Evolutionary conservation across 2,797 vertebrate species (phyloP), one percentile per base, ranked within the genome.

Genomic region (Anabacerthia variegaticeps): DNA sequence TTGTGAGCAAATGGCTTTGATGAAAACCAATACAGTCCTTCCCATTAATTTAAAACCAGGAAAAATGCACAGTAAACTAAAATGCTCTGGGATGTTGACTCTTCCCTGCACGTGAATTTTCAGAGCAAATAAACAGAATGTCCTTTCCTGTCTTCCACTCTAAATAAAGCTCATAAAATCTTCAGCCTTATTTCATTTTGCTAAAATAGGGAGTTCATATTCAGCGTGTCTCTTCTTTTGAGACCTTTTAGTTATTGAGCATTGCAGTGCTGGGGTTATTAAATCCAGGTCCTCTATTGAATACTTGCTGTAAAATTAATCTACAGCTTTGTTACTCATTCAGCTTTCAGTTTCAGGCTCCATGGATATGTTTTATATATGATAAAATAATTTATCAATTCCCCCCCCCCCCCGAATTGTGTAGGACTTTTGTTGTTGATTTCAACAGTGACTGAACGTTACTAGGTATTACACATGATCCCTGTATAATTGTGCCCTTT

Each of bases 221-320:
- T 92, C 71, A 61, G 30, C 36, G 34, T 0, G 0, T 82, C 34
- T 85, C 52, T 82, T 28, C 55, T 94, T 81, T 59, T 78, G 89
- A 89, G 89, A 89, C 80, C 67, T 93, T 82, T 90, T 62, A 62
- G 36, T 75, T 89, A 66, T 37, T 58, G 39, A 76, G 5, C 72
- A 69, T 76, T 79, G 44, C 32, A 63, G 44, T 69, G 68, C 77
- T 77, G 24, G 44, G 83, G 78, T 81, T 89, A 61, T 94, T 88
- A 95, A 95, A 93, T 89, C 23, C 67, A 72, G 43, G 30, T 52
- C 16, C 18, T 85, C 19, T 72, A 7, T 12, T 77, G 58, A 81
- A 77, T 82, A 52, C 15, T 75, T 87, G 63, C 61, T 93, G 41
- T 86, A 78, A 93, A 96, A 93, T 96, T 94, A 4, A 52, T 92